Percentiles rank a stretch among this genome's conserved stretches.
Conservation (phyloP, 1,140 invertebrate species). For the Listronotus bonariensis region DNA sequence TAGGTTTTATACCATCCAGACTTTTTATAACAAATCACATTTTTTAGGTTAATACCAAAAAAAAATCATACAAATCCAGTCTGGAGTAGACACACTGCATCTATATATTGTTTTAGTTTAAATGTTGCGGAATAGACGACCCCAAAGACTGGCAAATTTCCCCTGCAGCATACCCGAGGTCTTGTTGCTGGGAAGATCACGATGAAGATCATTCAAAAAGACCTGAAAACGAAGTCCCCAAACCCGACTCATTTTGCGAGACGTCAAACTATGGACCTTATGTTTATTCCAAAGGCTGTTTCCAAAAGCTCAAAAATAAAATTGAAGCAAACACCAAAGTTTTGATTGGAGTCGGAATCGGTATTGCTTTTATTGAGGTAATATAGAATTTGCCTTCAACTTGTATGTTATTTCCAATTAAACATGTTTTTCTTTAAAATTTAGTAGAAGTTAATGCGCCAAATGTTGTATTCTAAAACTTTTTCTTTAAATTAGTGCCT, state of each 20-base stretch:
- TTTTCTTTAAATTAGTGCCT: no score
- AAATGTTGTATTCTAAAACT: no score
- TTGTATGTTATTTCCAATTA: no score
- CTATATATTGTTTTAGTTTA: slow-evolving; percentile 64
- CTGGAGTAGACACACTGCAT: no score
- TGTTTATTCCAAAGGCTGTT: slow-evolving; percentile 57
- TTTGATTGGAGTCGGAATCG: slow-evolving; percentile 66
- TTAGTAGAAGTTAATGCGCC: no score
- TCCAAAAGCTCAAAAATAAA: slow-evolving; percentile 58
- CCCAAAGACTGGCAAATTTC: slow-evolving; percentile 54
- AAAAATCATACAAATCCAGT: no score
- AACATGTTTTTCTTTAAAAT: no score
- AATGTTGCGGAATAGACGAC: slow-evolving; percentile 69
- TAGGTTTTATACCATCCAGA: no score
- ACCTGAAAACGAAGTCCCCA: slow-evolving; percentile 22
- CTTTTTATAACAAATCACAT: no score
- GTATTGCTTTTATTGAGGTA: slow-evolving; percentile 65
- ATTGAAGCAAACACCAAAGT: slow-evolving; percentile 61
- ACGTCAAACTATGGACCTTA: slow-evolving; percentile 22
- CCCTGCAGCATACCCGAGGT: slow-evolving; percentile 30
- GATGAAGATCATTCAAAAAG: slow-evolving; percentile 7
- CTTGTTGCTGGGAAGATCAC: slow-evolving; percentile 45
- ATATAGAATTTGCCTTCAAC: no score
- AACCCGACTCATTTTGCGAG: slow-evolving; percentile 38
- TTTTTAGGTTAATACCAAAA: no score